phyloP scores from a whole-genome alignment of 2,888 invertebrate species.

The Lottia scabra region DNA sequence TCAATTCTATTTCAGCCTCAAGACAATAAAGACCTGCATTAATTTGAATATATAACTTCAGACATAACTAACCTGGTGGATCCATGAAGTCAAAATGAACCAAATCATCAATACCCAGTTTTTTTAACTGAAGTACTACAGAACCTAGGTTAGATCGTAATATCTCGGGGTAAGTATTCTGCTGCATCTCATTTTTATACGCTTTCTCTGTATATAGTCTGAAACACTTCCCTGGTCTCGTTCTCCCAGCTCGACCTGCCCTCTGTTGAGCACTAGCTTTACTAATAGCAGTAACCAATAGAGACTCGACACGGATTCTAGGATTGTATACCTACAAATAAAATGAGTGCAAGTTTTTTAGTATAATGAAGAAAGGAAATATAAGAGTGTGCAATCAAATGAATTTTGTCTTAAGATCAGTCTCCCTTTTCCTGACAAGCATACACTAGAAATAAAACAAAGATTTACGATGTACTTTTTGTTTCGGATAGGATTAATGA shows the following conservation, averaged over 20 bases:
- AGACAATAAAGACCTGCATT: too few relatives aligned
- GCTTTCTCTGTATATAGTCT: constrained; percentile 80
- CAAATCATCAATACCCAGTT: constrained; percentile 97
- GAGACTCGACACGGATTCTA: constrained; percentile 92
- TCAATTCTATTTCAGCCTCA: too few relatives aligned
- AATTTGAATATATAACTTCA: too few relatives aligned
- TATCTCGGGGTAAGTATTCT: constrained; percentile 98
- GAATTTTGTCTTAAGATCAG: too few relatives aligned
- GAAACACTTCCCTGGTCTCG: constrained; percentile 98
- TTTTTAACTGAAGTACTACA: constrained; percentile 97
- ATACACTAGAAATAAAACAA: too few relatives aligned
- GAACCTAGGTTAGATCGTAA: constrained; percentile 92
- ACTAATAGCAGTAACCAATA: constrained; percentile 97
- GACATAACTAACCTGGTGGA: constrained; percentile 78
- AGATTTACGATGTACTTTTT: too few relatives aligned
- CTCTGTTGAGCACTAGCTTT: constrained; percentile 99
- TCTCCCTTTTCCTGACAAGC: too few relatives aligned
- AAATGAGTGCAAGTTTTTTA: too few relatives aligned
- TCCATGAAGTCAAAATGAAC: constrained; percentile 99
- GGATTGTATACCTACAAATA: constrained; percentile 82
- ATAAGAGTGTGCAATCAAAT: too few relatives aligned
- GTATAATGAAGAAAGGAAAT: too few relatives aligned
- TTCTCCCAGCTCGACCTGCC: constrained; percentile 97
- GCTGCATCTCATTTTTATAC: constrained; percentile 98
- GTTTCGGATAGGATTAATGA: too few relatives aligned